Percentiles rank a stretch among this genome's conserved stretches.
Evolutionary conservation across 2,113 vertebrate genomes (phyloP).

Genomic region (Enhydra lutris): DNA sequence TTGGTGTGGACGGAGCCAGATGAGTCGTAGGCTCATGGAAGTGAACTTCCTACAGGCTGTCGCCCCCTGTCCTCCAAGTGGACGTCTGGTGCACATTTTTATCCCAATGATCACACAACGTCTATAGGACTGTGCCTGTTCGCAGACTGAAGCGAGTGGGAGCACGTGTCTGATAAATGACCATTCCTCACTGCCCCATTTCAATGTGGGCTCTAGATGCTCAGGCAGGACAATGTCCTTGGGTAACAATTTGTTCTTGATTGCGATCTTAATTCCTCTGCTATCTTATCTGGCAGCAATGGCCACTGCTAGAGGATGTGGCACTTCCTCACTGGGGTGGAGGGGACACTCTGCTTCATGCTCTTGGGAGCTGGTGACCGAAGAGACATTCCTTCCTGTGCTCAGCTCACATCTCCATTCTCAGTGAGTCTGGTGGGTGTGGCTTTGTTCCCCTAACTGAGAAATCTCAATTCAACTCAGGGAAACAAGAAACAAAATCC

Average conservation of each 20-base stretch:
- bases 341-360: not conserved
- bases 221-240: accelerated
- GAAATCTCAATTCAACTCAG: conserved; percentile 40
- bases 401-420: not conserved
- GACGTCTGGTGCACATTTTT: not conserved
- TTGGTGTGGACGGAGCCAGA: not conserved
- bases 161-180: not conserved
- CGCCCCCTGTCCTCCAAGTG: not conserved
- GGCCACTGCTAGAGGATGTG: accelerated
- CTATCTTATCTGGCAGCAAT: not conserved
- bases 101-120: not conserved
- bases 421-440: not conserved
- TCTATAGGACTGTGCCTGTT: not conserved
- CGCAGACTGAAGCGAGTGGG: not conserved
- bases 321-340: not conserved
- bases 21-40: not conserved
- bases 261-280: not conserved
- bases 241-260: not conserved
- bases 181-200: not conserved
- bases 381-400: not conserved
- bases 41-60: not conserved
- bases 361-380: not conserved
- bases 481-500: not conserved
- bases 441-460: not conserved
- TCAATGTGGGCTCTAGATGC: not conserved